Conservation (phyloP, 2,888 invertebrate genomes). For the Deilephila porcellus region DNA sequence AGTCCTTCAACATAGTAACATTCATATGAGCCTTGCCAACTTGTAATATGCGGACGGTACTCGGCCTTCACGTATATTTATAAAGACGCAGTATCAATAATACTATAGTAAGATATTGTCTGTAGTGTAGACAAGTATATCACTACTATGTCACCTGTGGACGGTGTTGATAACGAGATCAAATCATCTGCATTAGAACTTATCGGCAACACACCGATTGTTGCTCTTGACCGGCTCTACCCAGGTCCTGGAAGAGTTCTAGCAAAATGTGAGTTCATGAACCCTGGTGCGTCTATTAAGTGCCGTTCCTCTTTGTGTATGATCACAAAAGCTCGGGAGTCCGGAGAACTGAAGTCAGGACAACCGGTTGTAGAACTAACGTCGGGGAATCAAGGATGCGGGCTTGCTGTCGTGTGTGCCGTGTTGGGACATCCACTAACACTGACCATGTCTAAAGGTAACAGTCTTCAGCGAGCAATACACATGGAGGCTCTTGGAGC, state of each 20-base stretch:
- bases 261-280: conserved; percentile 81
- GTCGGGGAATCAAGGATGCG: conserved; percentile 79
- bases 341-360: conserved; percentile 67
- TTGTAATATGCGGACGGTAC: neutral
- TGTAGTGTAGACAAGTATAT: conserved; percentile 40
- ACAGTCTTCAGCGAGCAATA: conserved; percentile 74
- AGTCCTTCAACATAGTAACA: no score
- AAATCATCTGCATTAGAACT: conserved; percentile 75
- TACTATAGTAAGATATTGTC: conserved; percentile 41
- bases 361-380: conserved; percentile 72
- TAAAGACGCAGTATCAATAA: conserved; percentile 33
- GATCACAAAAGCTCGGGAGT: conserved; percentile 63
- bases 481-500: conserved; percentile 81
- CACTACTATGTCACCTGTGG: conserved; percentile 48
- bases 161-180: conserved; percentile 65
- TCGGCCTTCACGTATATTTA: conserved; percentile 27
- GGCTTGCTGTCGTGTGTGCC: conserved; percentile 77
- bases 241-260: conserved; percentile 74
- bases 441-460: conserved; percentile 75
- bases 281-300: conserved; percentile 78
- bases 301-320: conserved; percentile 74
- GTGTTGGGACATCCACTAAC: conserved; percentile 74
- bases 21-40: neutral
- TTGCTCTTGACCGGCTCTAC: conserved; percentile 74
- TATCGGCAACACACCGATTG: conserved; percentile 76